A percentile compares a stretch with the other conserved stretches of the same genome.
Evolutionary conservation across 2,113 vertebrate species (phyloP).

Genomic region (Myotis lucifugus): DNA sequence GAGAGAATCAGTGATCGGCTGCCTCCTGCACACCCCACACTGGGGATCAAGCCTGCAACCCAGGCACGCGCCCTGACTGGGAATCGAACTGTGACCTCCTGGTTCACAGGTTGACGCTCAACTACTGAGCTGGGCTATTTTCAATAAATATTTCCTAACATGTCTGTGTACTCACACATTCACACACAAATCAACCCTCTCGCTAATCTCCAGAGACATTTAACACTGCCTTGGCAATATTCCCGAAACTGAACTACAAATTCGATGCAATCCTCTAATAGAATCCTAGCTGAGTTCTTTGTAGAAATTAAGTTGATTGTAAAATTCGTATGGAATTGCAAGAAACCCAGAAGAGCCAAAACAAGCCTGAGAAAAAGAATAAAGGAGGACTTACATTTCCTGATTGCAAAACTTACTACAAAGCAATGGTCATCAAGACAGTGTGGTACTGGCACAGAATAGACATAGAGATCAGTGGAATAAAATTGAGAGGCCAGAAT

Average conservation of each 20-base stretch:
- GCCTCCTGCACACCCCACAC: too few relatives aligned
- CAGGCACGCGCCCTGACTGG: too few relatives aligned
- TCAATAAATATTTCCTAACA: not conserved
- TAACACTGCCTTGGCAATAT: conserved; percentile 40
- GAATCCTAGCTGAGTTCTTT: not conserved
- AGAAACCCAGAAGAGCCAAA: not conserved
- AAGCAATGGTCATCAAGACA: not conserved
- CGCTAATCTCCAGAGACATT: conserved; percentile 4
- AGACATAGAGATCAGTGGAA: not conserved
- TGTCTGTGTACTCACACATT: not conserved
- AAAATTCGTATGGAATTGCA: not conserved
- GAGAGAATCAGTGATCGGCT: too few relatives aligned
- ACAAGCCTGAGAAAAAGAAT: not conserved
- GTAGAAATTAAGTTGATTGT: conserved; percentile 26
- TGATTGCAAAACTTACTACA: conserved; percentile 4
- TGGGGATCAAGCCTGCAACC: too few relatives aligned
- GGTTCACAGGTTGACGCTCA: too few relatives aligned
- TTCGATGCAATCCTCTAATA: not conserved
- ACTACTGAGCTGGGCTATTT: not conserved
- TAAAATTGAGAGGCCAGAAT: not conserved
- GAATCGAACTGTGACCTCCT: too few relatives aligned
- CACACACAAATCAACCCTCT: not conserved
- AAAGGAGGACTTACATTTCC: not conserved
- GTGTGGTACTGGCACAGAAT: not conserved
- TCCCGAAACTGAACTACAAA: not conserved